Conservation (phyloP, 2,888 invertebrate genomes). For the Diaphora mendica region DNA sequence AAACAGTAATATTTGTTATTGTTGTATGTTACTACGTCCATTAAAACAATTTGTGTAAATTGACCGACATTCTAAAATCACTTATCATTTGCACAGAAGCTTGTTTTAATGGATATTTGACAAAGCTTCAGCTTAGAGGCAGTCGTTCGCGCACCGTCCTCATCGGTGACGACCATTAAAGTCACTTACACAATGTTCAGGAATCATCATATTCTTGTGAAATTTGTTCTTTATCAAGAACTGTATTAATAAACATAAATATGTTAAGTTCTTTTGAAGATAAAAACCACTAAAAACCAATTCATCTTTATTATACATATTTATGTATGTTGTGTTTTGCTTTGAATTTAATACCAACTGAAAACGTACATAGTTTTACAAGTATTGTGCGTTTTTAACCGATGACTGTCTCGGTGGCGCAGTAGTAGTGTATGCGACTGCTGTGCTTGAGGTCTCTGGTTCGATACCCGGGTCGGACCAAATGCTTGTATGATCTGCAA, state of each 20-base stretch:
- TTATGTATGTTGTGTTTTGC: background rate
- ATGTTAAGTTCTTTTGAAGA: background rate
- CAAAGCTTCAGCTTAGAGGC: constrained; percentile 19
- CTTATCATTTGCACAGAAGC: constrained; percentile 9
- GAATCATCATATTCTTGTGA: background rate
- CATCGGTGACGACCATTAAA: constrained; percentile 32
- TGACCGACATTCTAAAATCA: background rate
- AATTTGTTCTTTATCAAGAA: background rate
- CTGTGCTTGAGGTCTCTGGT: too few relatives aligned
- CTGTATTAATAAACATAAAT: background rate
- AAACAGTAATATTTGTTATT: too few relatives aligned
- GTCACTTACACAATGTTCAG: constrained; percentile 31
- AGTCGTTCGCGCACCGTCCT: constrained; percentile 21
- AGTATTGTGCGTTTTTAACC: too few relatives aligned
- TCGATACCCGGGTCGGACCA: too few relatives aligned
- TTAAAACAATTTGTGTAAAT: too few relatives aligned
- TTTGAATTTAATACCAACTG: background rate
- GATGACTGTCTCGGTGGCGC: too few relatives aligned
- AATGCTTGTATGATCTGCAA: too few relatives aligned
- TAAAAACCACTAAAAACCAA: background rate
- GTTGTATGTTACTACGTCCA: too few relatives aligned
- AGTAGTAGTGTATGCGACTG: too few relatives aligned
- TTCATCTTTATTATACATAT: background rate
- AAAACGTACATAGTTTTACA: too few relatives aligned
- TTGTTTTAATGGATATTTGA: constrained; percentile 26